These are phyloP conservation scores for Tanytarsus gracilentus DNA, from an alignment of 2,888 invertebrate genomes.

Conservation along the genomic window DNA sequence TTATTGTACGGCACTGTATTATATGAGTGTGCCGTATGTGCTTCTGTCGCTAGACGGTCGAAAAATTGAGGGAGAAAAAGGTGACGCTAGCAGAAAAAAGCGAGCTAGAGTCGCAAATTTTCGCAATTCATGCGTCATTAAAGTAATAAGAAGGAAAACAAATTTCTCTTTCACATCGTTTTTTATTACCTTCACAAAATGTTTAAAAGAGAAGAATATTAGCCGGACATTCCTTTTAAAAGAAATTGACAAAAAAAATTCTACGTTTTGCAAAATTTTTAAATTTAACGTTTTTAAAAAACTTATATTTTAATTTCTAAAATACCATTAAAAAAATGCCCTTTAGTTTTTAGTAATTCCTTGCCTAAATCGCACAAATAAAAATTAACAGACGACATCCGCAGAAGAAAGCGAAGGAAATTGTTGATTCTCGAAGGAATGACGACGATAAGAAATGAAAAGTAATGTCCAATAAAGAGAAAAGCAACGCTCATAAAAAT, in stretches of 20 bases:
- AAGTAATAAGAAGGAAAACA: conserved; percentile 11
- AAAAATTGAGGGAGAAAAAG: conserved; percentile 3
- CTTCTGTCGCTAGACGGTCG: too few species aligned
- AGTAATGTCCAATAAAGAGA: conserved; percentile 1
- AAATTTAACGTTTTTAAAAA: too few species aligned
- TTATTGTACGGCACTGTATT: too few species aligned
- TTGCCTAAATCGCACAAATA: too few species aligned
- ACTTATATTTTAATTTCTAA: too few species aligned
- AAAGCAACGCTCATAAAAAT: neutral
- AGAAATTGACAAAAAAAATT: too few species aligned
- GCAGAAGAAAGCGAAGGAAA: neutral
- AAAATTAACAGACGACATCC: neutral
- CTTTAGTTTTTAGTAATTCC: too few species aligned
- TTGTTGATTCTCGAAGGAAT: conserved; percentile 4
- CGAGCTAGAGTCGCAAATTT: neutral
- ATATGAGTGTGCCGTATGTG: neutral
- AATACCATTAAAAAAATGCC: too few species aligned
- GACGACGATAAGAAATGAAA: neutral
- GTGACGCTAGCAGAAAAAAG: conserved; percentile 9
- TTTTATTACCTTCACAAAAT: neutral
- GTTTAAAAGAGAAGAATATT: neutral
- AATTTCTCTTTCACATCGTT: conserved; percentile 11
- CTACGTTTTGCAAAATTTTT: too few species aligned
- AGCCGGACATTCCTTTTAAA: neutral
- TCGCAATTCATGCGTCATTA: conserved; percentile 13